Evolutionary conservation across 2,113 vertebrate genomes (phyloP).

Genomic region (Calcarius ornatus): DNA sequence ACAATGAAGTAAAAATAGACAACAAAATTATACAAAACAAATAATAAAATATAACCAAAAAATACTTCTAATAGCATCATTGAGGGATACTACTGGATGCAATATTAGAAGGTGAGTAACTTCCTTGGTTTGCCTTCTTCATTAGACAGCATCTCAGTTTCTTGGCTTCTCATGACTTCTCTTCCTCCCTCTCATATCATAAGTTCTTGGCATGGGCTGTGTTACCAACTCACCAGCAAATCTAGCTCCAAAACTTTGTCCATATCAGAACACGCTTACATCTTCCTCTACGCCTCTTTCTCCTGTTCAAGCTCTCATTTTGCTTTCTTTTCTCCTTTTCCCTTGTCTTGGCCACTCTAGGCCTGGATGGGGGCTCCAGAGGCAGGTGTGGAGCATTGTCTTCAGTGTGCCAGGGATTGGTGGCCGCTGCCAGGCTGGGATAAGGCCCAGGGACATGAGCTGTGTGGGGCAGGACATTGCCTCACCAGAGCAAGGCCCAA

Average conservation of each 20-base stretch:
- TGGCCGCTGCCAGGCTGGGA: not conserved
- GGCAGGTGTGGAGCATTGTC: not conserved
- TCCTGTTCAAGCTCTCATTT: not conserved
- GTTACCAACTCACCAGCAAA: not conserved
- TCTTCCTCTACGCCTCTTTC: not conserved
- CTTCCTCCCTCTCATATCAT: not conserved
- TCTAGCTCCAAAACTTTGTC: not conserved
- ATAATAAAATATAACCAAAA: not conserved
- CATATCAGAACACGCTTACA: not conserved
- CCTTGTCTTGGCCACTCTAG: not conserved
- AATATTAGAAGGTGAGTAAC: not conserved
- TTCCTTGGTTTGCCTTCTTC: not conserved
- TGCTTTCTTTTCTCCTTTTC: not conserved
- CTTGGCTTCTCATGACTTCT: not conserved
- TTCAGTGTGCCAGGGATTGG: not conserved
- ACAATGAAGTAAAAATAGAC: not conserved
- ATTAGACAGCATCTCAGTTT: not conserved
- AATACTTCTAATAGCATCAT: not conserved
- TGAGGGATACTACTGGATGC: not conserved
- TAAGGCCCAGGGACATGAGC: fast-evolving
- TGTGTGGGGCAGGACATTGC: not conserved
- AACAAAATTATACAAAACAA: not conserved
- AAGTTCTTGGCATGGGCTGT: fast-evolving
- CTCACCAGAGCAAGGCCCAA: not conserved
- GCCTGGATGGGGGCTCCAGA: not conserved